Evolutionary conservation across 30 jellyfish, hydroid and myxozoan genomes (phyloP), one percentile per base, ranked within the genome.

Genomic region (Aurelia sp.): DNA sequence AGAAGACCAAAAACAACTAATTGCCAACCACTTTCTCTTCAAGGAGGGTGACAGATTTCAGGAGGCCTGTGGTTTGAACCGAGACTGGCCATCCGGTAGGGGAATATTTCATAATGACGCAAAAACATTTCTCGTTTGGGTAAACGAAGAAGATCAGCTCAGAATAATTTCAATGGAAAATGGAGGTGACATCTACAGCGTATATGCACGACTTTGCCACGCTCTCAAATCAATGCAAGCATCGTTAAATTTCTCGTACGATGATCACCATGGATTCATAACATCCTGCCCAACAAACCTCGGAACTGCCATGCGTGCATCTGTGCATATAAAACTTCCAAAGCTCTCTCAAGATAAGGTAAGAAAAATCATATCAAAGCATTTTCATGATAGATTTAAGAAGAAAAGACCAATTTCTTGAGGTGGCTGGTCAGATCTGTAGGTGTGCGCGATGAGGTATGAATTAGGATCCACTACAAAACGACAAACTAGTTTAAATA

Each of bases 41-140:
- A 94, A 90, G 47, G 80, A 90, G 64, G 95, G 95, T 1, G 97
- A 82, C 55, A 82, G 95, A 9, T 94, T 94, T 10, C 86, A 82
- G 13, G 82, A 82, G 22, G 76, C 92, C 8, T 82, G 89, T 30
- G 87, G 92, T 0, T 67, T 90, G 97, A 94, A 94, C 13, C 91
- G 97, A 17, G 97, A 90, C 60, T 90, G 97, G 97, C 95, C 97
- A 27, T 94, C 84, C 48, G 97, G 95, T 12, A 71, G 97, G 5
- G 97, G 97, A 15, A 90, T 90, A 59, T 90, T 94, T 94, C 97
- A 90, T 38, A 90, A 90, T 68, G 61, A 83, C 17, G 62, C 75
- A 27, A 90, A 90, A 72, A 86, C 84, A 68, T 90, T 90, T 78
- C 88, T 90, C 8, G 41, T 90, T 21, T 90, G 97, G 97, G 78